Base-by-base conservation (phyloP, 53 echinoderm and acorn worm genomes). In the Temnopleurus reevesii region DNA sequence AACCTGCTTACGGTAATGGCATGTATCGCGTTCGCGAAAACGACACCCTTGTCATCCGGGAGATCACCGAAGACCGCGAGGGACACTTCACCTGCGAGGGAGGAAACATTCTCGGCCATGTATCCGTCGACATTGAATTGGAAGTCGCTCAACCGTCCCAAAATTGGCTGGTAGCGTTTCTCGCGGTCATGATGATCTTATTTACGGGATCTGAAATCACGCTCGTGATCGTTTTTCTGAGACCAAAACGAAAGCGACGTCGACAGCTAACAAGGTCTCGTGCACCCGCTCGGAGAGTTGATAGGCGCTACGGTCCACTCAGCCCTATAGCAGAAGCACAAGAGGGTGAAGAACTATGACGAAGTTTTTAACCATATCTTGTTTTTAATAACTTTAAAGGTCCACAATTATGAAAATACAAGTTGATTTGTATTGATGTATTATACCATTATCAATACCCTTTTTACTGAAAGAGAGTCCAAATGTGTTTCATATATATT, bases 71-170 rank as follows among this genome's bases (percentile, higher is more conserved):
- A 44, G 61, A 15, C 23, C 9, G 28, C 15, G 45, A 41, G 59
- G 86, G 86, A 4, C 17, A 26, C 45, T 85, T 59, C 41, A 60
- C 53, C 24, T 85, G 86, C 46, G 61, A 43, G 45, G 86, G 45
- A 17, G 60, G n/a, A 38, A 85, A 85, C 46, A 53, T 5, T 41
- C 45, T 83, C 12, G 86, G 86, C 28, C 61, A 59, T 85, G 25
- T 45, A 28, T 45, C 59, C 1, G 61, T 85, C 23, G 8, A 43
- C 7, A 12, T 85, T 29, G 45, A 28, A 4, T 2, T 85, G 7
- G 10, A 59, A 1, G 44, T 60, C 28, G 29, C 29, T 19, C 44
- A 43, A 1, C 4, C 5, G 27, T 12, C 21, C 26, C 28, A 3
- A 3, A 25, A 29, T 5, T 85, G 86, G 86, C 25, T 85, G 26